Percentiles rank a stretch among this genome's conserved stretches.
These are phyloP conservation scores for Phataginus tricuspis DNA, from an alignment of 2,797 vertebrate species.

Conservation along the genomic window DNA sequence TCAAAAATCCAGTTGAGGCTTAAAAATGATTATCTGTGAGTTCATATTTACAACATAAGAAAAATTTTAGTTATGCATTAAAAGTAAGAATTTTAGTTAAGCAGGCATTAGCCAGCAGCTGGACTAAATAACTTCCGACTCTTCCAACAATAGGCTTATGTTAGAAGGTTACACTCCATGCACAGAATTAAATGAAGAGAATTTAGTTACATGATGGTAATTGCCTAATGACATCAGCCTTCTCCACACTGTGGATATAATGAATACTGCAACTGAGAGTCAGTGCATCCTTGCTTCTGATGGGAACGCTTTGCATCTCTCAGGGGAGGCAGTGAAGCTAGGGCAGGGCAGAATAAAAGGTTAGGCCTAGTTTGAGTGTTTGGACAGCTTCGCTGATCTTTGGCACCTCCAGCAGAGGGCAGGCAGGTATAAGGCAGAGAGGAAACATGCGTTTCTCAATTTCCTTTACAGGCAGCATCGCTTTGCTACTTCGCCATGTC, in stretches of 20 bases:
- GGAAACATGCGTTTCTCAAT: background rate
- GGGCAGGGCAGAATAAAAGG: background rate
- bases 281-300: background rate
- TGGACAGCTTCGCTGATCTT: background rate
- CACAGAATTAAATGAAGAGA: background rate
- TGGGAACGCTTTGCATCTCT: background rate
- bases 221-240: background rate
- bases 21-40: background rate
- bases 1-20: background rate
- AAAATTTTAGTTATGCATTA: background rate
- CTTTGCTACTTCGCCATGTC: background rate
- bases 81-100: background rate
- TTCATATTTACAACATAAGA: background rate
- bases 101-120: background rate
- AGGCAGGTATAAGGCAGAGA: constrained; percentile 59
- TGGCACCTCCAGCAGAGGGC: constrained; percentile 74
- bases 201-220: background rate
- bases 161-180: background rate
- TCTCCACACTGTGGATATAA: background rate
- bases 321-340: background rate
- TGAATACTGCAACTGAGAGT: background rate
- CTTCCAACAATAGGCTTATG: background rate
- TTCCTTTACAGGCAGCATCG: background rate
- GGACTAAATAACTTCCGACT: background rate
- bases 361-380: background rate